Evolutionary conservation across 1,140 invertebrate genomes (phyloP).

Genomic region (Neuroterus valhalla): DNA sequence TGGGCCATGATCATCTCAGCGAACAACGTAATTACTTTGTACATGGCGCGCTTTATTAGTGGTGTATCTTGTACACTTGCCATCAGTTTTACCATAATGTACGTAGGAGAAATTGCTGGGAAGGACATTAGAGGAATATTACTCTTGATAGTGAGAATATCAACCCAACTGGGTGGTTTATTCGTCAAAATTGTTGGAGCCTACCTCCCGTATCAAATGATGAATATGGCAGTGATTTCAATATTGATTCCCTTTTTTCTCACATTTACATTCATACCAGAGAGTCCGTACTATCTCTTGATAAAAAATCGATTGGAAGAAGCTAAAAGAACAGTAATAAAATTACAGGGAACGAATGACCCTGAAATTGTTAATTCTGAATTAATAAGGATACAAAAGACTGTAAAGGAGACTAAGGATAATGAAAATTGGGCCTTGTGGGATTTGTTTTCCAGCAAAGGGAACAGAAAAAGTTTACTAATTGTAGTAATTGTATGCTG

Average conservation of each 20-base stretch:
- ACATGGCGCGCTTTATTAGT: not conserved
- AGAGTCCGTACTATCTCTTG: constrained; percentile 13
- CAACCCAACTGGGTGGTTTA: constrained; percentile 1
- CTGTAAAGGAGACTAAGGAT: not conserved
- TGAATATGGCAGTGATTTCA: not conserved
- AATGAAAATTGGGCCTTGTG: constrained; percentile 7
- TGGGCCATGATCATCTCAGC: constrained; percentile 16
- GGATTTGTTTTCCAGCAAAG: not conserved
- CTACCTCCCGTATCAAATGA: not conserved
- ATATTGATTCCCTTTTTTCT: constrained; percentile 11
- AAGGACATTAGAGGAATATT: constrained; percentile 19
- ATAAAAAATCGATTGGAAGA: not conserved
- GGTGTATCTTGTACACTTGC: constrained; percentile 1
- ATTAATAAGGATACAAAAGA: not conserved
- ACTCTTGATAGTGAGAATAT: not conserved
- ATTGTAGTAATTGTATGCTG: constrained; percentile 3
- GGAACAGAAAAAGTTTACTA: constrained; percentile 1
- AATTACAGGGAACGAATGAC: not conserved
- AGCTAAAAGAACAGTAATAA: not conserved
- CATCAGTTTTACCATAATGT: constrained; percentile 17
- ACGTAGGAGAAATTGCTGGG: constrained; percentile 1
- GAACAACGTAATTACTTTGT: not conserved
- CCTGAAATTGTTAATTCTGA: not conserved
- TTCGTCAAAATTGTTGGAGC: constrained; percentile 9
- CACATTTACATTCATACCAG: not conserved